Base-by-base conservation (phyloP, 2,797 vertebrate species). In the Gallinago nigripennis region DNA sequence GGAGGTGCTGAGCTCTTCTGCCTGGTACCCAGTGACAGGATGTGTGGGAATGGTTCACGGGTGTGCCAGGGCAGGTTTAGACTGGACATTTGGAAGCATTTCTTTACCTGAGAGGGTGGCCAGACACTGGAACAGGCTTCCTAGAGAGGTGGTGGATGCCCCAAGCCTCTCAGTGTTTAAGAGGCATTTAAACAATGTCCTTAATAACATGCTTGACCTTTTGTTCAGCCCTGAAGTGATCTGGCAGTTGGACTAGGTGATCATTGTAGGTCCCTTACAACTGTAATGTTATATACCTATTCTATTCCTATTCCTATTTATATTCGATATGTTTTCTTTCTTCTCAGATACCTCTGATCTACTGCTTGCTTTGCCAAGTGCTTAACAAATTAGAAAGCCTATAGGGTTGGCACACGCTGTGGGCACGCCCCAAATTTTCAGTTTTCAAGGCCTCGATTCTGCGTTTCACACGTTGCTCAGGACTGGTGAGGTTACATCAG, bases 351-450 rank as follows among this genome's bases (percentile, higher is more conserved):
- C 63, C 46, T 93, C 91, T 93, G 77, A 92, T 96, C 43, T 71
- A 77, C 48, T 84, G 46, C 57, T 82, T 54, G 63, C 33, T 93
- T 90, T 95, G 81, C 78, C 92, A 92, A 92, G 72, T 2, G 12
- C 65, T 84, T 88, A 88, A 93, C 77, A 88, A 93, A 88, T 94
- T 93, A 89, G 73, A 84, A 96, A 84, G 58, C 68, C 76, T 94
- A 69, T 89, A 75, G 51, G 43, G 56, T 75, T 95, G 69, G 86
- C 93, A 78, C 3, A 5, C 31, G 70, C 21, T 69, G 9, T 54
- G 70, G 63, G 51, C 87, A 94, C 45, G 25, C 81, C 65, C 58
- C 50, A 71, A 3, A 54, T 75, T 75, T 82, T 85, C 57, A 71
- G 16, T 70, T 86, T 93, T 87, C 65, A 89, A 69, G 51, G 83